These are phyloP conservation scores for Macrophya alboannulata DNA, from an alignment of 2,888 invertebrate genomes.

Conservation along the genomic window DNA sequence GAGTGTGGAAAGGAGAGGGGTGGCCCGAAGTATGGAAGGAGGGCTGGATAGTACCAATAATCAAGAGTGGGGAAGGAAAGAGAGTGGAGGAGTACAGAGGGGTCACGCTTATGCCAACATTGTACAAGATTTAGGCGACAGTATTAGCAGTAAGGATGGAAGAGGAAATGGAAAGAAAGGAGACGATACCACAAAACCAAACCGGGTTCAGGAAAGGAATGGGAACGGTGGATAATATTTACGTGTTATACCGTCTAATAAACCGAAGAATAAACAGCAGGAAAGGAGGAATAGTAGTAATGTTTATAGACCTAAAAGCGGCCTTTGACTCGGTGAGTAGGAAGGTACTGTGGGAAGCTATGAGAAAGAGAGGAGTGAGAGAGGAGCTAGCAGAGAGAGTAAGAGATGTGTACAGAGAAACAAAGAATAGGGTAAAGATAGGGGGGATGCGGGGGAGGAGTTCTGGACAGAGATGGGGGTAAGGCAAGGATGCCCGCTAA, in stretches of 20 bases:
- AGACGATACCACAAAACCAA: background rate
- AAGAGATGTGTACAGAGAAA: background rate
- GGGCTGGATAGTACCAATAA: background rate
- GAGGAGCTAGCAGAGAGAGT: background rate
- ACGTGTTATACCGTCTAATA: background rate
- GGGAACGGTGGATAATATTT: background rate
- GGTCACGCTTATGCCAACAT: background rate
- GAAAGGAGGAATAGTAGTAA: background rate
- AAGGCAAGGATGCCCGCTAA: constrained; percentile 1
- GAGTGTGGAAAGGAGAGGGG: constrained; percentile 16
- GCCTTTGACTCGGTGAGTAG: background rate
- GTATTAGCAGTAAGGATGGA: background rate
- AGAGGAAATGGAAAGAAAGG: background rate
- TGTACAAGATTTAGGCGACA: background rate
- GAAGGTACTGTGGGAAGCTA: background rate
- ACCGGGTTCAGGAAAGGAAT: background rate
- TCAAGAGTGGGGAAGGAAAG: background rate
- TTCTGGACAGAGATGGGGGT: background rate
- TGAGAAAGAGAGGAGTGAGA: background rate
- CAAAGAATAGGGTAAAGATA: background rate
- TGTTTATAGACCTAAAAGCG: constrained; percentile 1
- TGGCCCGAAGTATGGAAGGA: background rate
- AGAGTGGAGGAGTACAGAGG: background rate
- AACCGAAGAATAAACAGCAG: background rate
- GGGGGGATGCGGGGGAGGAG: background rate